These are phyloP conservation scores for Eupithecia dodoneata DNA, from an alignment of 2,888 invertebrate species.

Conservation along the genomic window DNA sequence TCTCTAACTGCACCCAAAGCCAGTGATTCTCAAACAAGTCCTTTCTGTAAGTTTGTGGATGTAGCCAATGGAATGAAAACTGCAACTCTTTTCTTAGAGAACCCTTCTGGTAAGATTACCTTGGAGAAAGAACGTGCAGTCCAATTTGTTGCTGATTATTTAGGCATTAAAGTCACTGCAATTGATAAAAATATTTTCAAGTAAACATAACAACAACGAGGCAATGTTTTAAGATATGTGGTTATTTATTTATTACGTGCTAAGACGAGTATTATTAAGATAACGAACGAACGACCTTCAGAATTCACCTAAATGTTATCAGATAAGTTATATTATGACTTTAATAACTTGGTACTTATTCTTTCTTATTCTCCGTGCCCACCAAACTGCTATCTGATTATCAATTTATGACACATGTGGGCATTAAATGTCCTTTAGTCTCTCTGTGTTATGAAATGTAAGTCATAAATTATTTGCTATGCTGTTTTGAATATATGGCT, in stretches of 20 bases:
- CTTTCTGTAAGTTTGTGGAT: slow-evolving; percentile 87
- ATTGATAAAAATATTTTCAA: slow-evolving; percentile 56
- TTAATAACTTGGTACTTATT: not conserved
- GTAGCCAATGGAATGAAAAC: slow-evolving; percentile 80
- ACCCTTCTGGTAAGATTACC: slow-evolving; percentile 83
- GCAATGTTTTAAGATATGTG: slow-evolving; percentile 22
- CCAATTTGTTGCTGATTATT: slow-evolving; percentile 62
- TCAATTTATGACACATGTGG: not conserved
- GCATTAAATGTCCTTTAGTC: slow-evolving; percentile 1
- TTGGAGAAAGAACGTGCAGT: slow-evolving; percentile 61
- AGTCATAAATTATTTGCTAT: not conserved
- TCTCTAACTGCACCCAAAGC: slow-evolving; percentile 65
- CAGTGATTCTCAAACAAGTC: slow-evolving; percentile 58
- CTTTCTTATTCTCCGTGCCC: not conserved
- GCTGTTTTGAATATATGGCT: slow-evolving; percentile 15
- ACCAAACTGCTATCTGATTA: not conserved
- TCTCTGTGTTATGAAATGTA: not conserved
- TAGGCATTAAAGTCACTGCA: slow-evolving; percentile 57
- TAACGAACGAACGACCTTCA: slow-evolving; percentile 23
- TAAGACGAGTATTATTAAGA: slow-evolving; percentile 24
- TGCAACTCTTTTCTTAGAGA: slow-evolving; percentile 87
- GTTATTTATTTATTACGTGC: slow-evolving; percentile 34
- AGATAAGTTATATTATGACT: slow-evolving; percentile 1
- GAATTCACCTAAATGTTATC: not conserved
- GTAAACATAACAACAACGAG: slow-evolving; percentile 41